Percentiles rank a stretch among this genome's conserved stretches.
phyloP scores from a whole-genome alignment of 2,113 vertebrate species.

The Vulpes lagopus region DNA sequence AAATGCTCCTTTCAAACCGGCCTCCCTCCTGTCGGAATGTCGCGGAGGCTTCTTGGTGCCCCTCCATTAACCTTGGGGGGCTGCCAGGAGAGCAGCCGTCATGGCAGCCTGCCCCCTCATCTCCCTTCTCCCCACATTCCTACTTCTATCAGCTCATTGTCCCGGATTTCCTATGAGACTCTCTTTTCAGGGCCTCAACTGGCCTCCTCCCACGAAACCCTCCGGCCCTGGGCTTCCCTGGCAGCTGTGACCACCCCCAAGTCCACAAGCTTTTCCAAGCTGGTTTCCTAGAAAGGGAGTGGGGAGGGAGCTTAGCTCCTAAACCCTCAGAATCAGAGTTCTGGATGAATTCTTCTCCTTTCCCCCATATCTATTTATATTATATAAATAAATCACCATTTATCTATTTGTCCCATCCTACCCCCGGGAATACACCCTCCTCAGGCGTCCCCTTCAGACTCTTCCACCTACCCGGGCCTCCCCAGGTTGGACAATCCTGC shows the following conservation, averaged over 20 bases:
- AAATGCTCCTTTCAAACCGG: conserved; percentile 71
- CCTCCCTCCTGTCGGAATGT: conserved; percentile 63
- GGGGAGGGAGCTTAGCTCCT: not conserved
- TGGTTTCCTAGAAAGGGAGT: conserved; percentile 78
- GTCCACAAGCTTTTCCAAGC: conserved; percentile 35
- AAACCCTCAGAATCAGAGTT: not conserved
- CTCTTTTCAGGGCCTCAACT: conserved; percentile 51
- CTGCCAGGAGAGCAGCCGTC: conserved; percentile 73
- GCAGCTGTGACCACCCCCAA: conserved; percentile 57
- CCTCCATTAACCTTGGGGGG: conserved; percentile 80
- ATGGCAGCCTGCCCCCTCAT: not conserved
- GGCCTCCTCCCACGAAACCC: not conserved
- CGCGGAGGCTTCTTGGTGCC: conserved; percentile 64
- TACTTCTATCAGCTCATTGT: conserved; percentile 78
- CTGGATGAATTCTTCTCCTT: not conserved
- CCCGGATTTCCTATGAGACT: conserved; percentile 5
- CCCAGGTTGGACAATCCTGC: not conserved
- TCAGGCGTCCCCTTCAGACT: not conserved
- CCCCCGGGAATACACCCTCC: not conserved
- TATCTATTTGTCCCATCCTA: not conserved
- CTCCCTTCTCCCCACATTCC: conserved; percentile 11
- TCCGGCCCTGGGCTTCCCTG: not conserved
- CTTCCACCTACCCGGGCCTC: not conserved
- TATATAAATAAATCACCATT: not conserved
- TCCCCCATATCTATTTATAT: not conserved